Percentiles rank a stretch among this genome's conserved stretches.
Conservation (phyloP, 2,888 invertebrate genomes). For the Athrips mouffetella region DNA sequence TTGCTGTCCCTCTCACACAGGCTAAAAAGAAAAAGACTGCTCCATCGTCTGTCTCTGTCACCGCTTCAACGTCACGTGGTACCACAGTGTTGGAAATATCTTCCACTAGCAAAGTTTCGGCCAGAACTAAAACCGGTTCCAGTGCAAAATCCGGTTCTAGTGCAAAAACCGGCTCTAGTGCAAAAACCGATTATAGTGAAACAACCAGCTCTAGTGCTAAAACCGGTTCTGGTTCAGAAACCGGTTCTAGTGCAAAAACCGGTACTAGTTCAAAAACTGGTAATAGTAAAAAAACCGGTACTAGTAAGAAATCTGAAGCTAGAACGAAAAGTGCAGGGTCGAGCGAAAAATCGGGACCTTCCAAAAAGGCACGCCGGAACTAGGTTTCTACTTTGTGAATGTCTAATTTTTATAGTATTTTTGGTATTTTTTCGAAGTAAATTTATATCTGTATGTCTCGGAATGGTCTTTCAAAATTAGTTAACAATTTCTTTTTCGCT, state of each 20-base stretch:
- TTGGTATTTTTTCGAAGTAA: no score
- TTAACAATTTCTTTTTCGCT: no score
- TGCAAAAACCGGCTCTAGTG: conserved; percentile 17
- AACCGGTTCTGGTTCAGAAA: not conserved
- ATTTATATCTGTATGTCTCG: no score
- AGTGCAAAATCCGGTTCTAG: conserved; percentile 16
- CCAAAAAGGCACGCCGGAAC: conserved; percentile 38
- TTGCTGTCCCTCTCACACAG: conserved; percentile 8
- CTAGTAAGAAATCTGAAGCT: not conserved
- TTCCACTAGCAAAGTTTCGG: not conserved
- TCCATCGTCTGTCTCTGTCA: not conserved
- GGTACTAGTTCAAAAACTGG: not conserved
- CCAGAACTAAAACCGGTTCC: not conserved
- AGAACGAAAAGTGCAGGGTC: not conserved
- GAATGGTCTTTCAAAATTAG: no score
- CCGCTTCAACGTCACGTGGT: not conserved
- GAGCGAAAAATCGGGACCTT: not conserved
- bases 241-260: not conserved
- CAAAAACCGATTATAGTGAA: no score
- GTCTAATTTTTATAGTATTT: not conserved
- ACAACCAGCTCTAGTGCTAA: not conserved
- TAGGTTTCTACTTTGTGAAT: conserved; percentile 36
- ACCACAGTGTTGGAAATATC: no score
- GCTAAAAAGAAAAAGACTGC: conserved; percentile 29
- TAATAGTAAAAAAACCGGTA: not conserved